phyloP scores from a whole-genome alignment of 2,113 vertebrate species.

The Phylloscopus trochiloides region DNA sequence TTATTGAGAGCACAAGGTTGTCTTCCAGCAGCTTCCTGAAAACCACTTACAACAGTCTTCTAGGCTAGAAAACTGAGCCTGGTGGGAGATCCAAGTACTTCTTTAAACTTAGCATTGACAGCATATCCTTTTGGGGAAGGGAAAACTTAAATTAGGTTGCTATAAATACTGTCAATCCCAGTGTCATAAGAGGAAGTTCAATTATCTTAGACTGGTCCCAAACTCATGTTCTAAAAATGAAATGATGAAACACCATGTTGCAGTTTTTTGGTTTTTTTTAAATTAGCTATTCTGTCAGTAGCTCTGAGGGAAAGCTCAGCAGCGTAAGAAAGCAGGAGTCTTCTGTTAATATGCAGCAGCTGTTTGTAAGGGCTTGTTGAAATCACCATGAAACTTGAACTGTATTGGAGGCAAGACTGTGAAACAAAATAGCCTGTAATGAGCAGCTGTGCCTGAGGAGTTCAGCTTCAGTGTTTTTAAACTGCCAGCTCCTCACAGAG shows the following conservation, averaged over 20 bases:
- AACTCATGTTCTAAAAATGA: slow-evolving; percentile 3
- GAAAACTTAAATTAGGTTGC: slow-evolving; percentile 53
- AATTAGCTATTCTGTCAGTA: not conserved
- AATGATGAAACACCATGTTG: not conserved
- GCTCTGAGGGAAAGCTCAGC: not conserved
- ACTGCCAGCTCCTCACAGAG: rapidly evolving
- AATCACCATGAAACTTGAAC: slow-evolving; percentile 54
- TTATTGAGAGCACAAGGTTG: not conserved
- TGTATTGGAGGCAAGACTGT: not conserved
- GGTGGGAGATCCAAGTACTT: not conserved
- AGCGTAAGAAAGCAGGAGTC: not conserved
- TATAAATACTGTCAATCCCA: slow-evolving; percentile 34
- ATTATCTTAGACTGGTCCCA: slow-evolving; percentile 6
- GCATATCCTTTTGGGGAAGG: not conserved
- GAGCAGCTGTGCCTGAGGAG: slow-evolving; percentile 57
- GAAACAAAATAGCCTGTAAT: slow-evolving; percentile 62
- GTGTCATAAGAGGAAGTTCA: slow-evolving; percentile 20
- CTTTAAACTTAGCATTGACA: slow-evolving; percentile 28
- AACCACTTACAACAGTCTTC: not conserved
- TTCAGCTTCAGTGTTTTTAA: not conserved
- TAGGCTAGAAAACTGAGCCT: slow-evolving; percentile 31
- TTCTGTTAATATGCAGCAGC: slow-evolving; percentile 46
- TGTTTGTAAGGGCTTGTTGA: slow-evolving; percentile 43
- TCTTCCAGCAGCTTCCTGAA: not conserved
- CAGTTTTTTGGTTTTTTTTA: not conserved